Evolutionary conservation across 2,888 invertebrate genomes (phyloP).

Genomic region (Callyntrura sp.): DNA sequence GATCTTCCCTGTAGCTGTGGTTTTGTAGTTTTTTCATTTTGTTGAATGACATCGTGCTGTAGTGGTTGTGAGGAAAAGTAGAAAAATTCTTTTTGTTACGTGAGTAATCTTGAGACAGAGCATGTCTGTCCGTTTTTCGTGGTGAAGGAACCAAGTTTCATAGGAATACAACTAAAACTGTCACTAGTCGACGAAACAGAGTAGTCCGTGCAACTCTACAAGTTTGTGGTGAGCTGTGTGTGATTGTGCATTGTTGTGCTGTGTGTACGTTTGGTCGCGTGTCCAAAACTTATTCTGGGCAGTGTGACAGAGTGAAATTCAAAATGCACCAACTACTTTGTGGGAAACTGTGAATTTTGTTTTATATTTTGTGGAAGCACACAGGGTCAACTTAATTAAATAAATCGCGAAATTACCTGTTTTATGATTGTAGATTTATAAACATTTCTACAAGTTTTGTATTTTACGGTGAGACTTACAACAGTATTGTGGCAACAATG

Average conservation of each 20-base stretch:
- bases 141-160: conserved; percentile 12
- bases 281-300: neutral
- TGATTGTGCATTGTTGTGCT: conserved; percentile 22
- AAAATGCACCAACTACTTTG: neutral
- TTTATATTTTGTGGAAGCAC: too few species aligned
- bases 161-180: conserved; percentile 63
- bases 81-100: neutral
- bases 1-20: conserved; percentile 40
- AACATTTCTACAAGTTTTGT: neutral
- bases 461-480: neutral
- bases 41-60: neutral
- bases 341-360: neutral
- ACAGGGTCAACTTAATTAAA: neutral
- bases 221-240: neutral
- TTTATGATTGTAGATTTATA: neutral
- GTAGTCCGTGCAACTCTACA: conserved; percentile 43
- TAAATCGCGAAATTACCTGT: neutral
- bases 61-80: conserved; percentile 46
- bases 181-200: conserved; percentile 60
- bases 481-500: conserved; percentile 51
- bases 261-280: neutral
- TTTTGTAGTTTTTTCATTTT: conserved; percentile 23
- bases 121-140: neutral
- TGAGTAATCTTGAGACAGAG: neutral
- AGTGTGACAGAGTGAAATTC: neutral